Conservation (phyloP, 2,888 invertebrate genomes). For the Augochlorella aurata region DNA sequence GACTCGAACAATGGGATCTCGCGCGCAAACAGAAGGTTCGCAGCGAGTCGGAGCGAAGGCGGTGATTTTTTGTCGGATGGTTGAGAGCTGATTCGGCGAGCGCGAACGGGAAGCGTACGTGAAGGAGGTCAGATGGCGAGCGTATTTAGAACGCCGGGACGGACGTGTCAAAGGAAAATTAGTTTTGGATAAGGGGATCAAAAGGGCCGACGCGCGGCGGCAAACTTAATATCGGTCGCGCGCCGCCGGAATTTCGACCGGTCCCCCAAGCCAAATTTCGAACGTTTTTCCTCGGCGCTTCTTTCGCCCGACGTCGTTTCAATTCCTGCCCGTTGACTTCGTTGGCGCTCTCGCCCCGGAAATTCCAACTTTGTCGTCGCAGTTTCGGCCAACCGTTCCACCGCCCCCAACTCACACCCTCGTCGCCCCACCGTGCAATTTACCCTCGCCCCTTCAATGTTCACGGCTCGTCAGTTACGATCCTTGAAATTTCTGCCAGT, state of each 20-base stretch:
- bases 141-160: conserved; percentile 45
- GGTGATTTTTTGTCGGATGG: conserved; percentile 27
- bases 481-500: conserved; percentile 56
- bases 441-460: conserved; percentile 44
- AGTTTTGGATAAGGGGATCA: conserved; percentile 61
- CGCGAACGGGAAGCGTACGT: conserved; percentile 26
- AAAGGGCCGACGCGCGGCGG: conserved; percentile 33
- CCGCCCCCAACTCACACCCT: background rate
- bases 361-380: conserved; percentile 57
- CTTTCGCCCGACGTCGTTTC: conserved; percentile 21
- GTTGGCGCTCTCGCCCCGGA: conserved; percentile 50
- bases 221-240: conserved; percentile 49
- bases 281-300: background rate
- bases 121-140: conserved; percentile 54
- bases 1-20: conserved; percentile 12
- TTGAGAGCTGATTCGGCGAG: conserved; percentile 13
- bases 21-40: conserved; percentile 1
- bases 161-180: conserved; percentile 59
- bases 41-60: conserved; percentile 9
- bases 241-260: conserved; percentile 31
- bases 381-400: conserved; percentile 18
- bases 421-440: conserved; percentile 48
- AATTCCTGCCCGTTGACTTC: conserved; percentile 58
- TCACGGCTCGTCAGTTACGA: conserved; percentile 48
- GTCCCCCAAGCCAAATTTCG: background rate